These are phyloP conservation scores for Leptinotarsa defecta DNA, from an alignment of 1,140 invertebrate species.

Conservation along the genomic window DNA sequence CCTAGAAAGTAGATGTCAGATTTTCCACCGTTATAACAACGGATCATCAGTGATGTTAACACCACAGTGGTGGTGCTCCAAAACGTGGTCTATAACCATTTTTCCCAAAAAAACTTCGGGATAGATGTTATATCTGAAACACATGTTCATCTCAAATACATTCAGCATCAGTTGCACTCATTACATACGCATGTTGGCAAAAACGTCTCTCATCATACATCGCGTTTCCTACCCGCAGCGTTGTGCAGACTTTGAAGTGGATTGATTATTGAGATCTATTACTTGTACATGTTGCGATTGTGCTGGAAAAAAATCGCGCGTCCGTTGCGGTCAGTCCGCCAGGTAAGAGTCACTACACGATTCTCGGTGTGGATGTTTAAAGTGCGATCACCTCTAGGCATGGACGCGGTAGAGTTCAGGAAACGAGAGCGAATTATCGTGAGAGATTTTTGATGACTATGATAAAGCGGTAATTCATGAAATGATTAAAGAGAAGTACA, in stretches of 20 bases:
- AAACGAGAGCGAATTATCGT: no score
- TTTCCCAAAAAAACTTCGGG: no score
- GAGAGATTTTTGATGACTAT: no score
- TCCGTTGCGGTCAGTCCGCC: no score
- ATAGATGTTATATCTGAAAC: background rate
- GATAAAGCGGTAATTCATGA: no score
- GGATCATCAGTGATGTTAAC: no score
- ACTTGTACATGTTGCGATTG: background rate
- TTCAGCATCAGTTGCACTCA: background rate
- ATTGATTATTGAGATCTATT: constrained; percentile 6
- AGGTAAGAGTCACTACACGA: background rate
- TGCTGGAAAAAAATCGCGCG: background rate
- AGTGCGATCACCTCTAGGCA: background rate
- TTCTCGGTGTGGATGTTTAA: background rate
- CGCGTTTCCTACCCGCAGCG: background rate
- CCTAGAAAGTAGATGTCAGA: no score
- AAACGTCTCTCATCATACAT: background rate
- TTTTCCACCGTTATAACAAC: no score
- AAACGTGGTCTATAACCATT: no score
- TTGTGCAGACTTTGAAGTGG: background rate
- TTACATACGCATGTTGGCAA: background rate
- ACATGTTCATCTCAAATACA: background rate
- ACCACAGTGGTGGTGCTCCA: no score
- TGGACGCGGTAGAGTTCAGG: background rate
- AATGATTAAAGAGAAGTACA: no score